Conservation (phyloP, 2,888 invertebrate species). For the Trimorus sp. region DNA sequence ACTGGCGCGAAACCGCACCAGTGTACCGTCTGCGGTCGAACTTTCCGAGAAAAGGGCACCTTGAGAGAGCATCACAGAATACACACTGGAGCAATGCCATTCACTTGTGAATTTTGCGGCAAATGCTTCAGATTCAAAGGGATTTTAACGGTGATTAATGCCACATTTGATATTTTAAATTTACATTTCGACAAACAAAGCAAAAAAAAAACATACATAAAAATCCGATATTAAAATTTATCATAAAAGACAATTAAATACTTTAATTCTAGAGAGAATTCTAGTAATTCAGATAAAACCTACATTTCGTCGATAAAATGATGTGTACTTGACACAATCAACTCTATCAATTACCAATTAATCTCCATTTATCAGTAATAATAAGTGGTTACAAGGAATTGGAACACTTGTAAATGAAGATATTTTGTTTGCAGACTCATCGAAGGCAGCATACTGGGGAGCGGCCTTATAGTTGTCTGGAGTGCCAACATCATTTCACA, state of each 20-base stretch:
- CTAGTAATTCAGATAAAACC: too few relatives aligned
- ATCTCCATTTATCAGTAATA: not conserved
- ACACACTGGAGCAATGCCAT: conserved; percentile 91
- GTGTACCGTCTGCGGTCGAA: conserved; percentile 85
- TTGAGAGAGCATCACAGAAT: conserved; percentile 88
- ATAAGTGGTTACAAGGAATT: too few relatives aligned
- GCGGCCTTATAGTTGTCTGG: conserved; percentile 88
- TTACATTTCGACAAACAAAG: too few relatives aligned
- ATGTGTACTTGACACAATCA: not conserved
- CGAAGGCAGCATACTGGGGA: conserved; percentile 86
- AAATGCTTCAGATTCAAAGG: conserved; percentile 90
- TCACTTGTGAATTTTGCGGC: conserved; percentile 88
- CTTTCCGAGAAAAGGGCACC: conserved; percentile 87
- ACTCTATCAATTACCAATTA: not conserved
- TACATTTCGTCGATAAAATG: too few relatives aligned
- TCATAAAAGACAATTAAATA: too few relatives aligned
- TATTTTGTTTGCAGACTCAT: conserved; percentile 83
- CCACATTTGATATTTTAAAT: too few relatives aligned
- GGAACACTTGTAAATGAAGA: too few relatives aligned
- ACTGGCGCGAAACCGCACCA: conserved; percentile 84
- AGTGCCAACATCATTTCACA: conserved; percentile 89
- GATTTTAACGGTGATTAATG: conserved; percentile 85
- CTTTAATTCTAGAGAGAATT: too few relatives aligned
- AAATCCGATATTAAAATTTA: too few relatives aligned
- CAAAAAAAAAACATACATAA: too few relatives aligned